Evolutionary conservation across 2,797 vertebrate species (phyloP).

Genomic region (Chiroxiphia lanceolata): DNA sequence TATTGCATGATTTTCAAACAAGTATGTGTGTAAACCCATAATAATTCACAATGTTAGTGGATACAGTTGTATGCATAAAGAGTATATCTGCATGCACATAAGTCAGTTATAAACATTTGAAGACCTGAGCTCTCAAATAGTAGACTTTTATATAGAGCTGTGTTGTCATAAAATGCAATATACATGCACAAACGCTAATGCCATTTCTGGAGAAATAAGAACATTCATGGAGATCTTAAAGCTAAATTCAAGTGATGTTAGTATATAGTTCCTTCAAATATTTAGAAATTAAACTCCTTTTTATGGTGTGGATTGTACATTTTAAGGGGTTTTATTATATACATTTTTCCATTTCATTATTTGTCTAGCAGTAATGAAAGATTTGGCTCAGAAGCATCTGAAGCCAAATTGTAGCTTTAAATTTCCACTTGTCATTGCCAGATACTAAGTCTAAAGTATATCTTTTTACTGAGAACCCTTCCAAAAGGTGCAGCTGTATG

Average conservation of each 20-base stretch:
- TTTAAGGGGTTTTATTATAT: not conserved
- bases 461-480: conserved; percentile 73
- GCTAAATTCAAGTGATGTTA: not conserved
- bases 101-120: not conserved
- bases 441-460: conserved; percentile 74
- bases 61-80: not conserved
- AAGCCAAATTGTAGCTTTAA: conserved; percentile 73
- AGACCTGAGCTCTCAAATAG: not conserved
- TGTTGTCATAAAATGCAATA: not conserved
- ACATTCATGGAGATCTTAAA: not conserved
- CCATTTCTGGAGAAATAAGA: not conserved
- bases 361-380: conserved; percentile 59
- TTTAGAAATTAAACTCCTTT: conserved; percentile 16
- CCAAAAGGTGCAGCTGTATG: conserved; percentile 79
- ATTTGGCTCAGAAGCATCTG: conserved; percentile 52
- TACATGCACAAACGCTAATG: not conserved
- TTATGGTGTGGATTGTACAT: not conserved
- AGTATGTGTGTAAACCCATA: not conserved
- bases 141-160: not conserved
- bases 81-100: not conserved
- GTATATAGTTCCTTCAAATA: not conserved
- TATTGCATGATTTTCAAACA: not conserved
- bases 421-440: conserved; percentile 77
- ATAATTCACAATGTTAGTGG: not conserved
- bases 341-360: conserved; percentile 37